Evolutionary conservation across 2,797 vertebrate genomes (phyloP).

Genomic region (Parambassis ranga): DNA sequence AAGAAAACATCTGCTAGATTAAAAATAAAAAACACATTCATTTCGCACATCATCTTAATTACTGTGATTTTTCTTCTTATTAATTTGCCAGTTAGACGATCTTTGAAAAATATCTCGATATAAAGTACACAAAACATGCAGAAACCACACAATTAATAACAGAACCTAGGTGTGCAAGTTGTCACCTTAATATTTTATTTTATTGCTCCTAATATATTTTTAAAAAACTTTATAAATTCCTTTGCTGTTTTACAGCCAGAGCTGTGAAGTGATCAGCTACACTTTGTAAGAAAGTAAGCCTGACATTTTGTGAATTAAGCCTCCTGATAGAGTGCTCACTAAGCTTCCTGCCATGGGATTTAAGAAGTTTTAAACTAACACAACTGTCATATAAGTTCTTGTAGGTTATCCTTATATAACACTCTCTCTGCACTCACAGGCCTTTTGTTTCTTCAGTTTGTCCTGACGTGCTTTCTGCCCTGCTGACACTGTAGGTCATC

Average conservation of each 20-base stretch:
- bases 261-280: constrained; percentile 55
- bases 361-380: constrained; percentile 73
- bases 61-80: too few relatives aligned
- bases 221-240: constrained; percentile 15
- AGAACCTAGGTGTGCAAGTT: background rate
- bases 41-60: too few relatives aligned
- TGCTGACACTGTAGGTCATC: background rate
- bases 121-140: too few relatives aligned
- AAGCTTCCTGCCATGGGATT: constrained; percentile 63
- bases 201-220: constrained; percentile 7
- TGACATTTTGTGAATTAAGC: constrained; percentile 69
- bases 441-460: constrained; percentile 20
- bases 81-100: too few relatives aligned
- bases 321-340: constrained; percentile 51
- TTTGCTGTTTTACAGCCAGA: constrained; percentile 37
- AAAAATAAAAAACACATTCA: too few relatives aligned
- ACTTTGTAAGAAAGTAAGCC: constrained; percentile 52
- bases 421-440: background rate
- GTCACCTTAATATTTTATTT: background rate
- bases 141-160: too few relatives aligned
- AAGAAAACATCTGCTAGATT: too few relatives aligned
- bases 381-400: constrained; percentile 56
- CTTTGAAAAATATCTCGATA: too few relatives aligned
- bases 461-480: background rate
- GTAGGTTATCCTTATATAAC: constrained; percentile 47